Base-by-base conservation (phyloP, 2,888 invertebrate genomes). In the Aphelenchoides bicaudatus region DNA sequence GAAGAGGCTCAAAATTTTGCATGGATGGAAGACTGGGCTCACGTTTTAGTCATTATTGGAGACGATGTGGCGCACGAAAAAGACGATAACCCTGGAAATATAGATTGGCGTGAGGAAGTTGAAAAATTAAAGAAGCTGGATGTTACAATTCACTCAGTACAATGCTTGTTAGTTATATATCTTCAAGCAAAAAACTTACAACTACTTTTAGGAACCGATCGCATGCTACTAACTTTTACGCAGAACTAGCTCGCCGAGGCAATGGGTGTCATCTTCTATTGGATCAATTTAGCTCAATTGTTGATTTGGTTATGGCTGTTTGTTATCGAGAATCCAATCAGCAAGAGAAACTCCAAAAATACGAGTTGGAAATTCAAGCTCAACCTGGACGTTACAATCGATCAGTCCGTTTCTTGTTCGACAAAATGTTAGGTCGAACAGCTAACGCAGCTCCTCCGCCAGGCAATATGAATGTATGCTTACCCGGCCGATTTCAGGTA, bases 361-460 rank as follows among this genome's bases (percentile, higher is more conserved):
- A 8, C 28, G 48, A 47, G 28, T 29, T 10, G 23, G 48, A 47
- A 19, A 16, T 47, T 16, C 48, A 16, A 4, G 48, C 23, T 19
- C 48, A 47, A 6, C 8, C 43, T 25, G 43, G 43, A 10, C 43
- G 43, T n/a, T 43, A 43, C 43, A 43, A 43, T 25, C 43, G 43
- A n/a, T 19, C 23, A n/a, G 25, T 43, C 23, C 8, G 43, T n/a
- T 43, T 25, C 43, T 19, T 43, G 10, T 43, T 43, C 43, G 43
- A 43, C 23, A 19, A 25, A 10, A 6, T 43, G 10, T 25, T 43
- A 19, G 43, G n/a, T 19, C 43, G 43, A 10, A 8, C 6, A 25
- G n/a, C 16, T 25, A 43, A 21, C 23, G 10, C 23, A 25, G 23
- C n/a, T 19, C 10, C 16, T n/a, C 23, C 25, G 43, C n/a, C 8